phyloP scores from a whole-genome alignment of 2,888 invertebrate genomes.

The Pachycephus smyrnensis region DNA sequence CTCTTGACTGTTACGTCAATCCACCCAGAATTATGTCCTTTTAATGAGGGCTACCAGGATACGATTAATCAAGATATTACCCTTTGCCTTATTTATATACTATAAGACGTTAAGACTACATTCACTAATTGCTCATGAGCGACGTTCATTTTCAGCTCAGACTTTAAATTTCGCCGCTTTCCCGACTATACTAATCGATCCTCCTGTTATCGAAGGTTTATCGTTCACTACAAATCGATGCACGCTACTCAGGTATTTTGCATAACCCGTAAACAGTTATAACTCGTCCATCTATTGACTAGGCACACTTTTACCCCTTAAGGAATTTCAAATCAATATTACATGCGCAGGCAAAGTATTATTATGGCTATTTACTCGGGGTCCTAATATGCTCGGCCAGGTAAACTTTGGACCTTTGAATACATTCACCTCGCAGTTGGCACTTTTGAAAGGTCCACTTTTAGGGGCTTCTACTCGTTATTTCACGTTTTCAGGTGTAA shows the following conservation, averaged over 20 bases:
- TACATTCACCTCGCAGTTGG: background rate
- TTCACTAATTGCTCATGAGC: background rate
- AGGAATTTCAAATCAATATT: background rate
- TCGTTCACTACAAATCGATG: background rate
- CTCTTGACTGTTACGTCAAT: background rate
- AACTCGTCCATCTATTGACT: background rate
- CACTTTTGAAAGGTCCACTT: background rate
- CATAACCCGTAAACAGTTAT: background rate
- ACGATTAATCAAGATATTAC: background rate
- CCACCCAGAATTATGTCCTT: background rate
- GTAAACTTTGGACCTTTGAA: background rate
- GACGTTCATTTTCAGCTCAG: background rate
- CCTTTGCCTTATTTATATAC: background rate
- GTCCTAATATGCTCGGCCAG: too few relatives aligned
- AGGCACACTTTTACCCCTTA: too few relatives aligned
- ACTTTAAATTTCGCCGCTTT: background rate
- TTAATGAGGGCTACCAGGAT: background rate
- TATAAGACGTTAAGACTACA: background rate
- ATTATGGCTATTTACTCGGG: background rate
- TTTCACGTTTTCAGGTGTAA: constrained; percentile 5
- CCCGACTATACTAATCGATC: background rate
- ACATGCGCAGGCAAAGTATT: background rate
- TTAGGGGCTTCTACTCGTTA: background rate
- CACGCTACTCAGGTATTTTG: background rate
- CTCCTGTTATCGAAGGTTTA: background rate